Evolutionary conservation across 2,888 invertebrate species (phyloP), one percentile per base, ranked within the genome.

Genomic region (Platycheirus albimanus): DNA sequence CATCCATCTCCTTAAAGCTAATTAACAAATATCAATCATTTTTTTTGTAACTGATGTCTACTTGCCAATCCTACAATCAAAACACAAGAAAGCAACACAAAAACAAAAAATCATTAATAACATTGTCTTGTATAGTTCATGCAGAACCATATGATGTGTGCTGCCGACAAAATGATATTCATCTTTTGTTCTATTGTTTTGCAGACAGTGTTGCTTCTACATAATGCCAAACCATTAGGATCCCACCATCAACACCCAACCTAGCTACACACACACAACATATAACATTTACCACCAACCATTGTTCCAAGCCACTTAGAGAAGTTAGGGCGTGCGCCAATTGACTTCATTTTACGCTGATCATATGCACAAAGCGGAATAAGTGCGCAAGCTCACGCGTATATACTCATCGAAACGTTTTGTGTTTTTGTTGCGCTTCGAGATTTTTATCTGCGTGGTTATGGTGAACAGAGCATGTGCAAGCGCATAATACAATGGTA

Each of bases 181-280:
- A 81, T 81, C 76, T 76, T 66, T 71, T 70, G 66, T 81, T 81
- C 81, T 71, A 77, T 81, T 81, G 81, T 81, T 61, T 67, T 54
- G 61, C 66, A 28, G 24, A 58, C 13, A 41, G 41, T 17, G 38
- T 58, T 69, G 15, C 63, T 38, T 41, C 47, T 33, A 4, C 2
- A 28, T 20, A 41, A 74, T 43, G 11, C 13, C 7, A 19, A 15
- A 10, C 67, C 72, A 79, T 74, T 79, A 61, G 36, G 74, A 80
- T 58, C 56, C 30, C 75, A 70, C 61, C 15, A 51, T 56, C 52
- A 51, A 6, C 15, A 15, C 20, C 19, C 15, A 28, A 13, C 52
- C 11, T n/a, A n/a, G n/a, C n/a, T n/a, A n/a, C n/a, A n/a, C n/a
- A 45, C 36, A 61, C 66, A 67, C 49, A 38, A 38, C 38, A 38